Conservation (phyloP, 2,797 vertebrate species). For the Anguilla pacifica region DNA sequence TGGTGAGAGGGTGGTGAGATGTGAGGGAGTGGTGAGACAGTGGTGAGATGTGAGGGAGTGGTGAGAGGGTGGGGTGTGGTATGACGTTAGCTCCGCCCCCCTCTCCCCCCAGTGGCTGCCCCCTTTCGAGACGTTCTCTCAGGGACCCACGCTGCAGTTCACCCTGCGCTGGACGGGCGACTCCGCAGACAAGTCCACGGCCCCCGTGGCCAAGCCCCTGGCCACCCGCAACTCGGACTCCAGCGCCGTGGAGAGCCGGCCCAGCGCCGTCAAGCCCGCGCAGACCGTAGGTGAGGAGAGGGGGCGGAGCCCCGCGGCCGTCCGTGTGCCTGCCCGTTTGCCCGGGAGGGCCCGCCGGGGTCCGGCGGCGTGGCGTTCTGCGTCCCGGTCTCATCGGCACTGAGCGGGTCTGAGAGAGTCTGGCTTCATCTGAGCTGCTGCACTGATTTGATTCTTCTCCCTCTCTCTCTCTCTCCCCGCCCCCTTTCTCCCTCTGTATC, state of each 20-base stretch:
- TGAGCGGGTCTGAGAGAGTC: neutral
- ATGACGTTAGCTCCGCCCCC: neutral
- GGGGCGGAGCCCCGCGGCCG: too few relatives aligned
- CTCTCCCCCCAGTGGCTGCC: slow-evolving; percentile 83
- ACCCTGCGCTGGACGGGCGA: slow-evolving; percentile 96
- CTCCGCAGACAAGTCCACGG: slow-evolving; percentile 87
- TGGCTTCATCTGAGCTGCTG: neutral
- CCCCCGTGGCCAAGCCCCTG: slow-evolving; percentile 92
- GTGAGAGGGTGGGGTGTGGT: neutral
- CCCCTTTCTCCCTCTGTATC: neutral
- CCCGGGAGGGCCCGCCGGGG: too few relatives aligned
- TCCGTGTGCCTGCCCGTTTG: neutral
- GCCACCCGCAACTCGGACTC: slow-evolving; percentile 94
- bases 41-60: neutral
- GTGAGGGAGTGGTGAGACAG: too few relatives aligned
- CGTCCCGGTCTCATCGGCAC: too few relatives aligned
- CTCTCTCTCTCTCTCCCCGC: too few relatives aligned
- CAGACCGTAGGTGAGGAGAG: slow-evolving; percentile 80
- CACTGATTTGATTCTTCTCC: neutral
- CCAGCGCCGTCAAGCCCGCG: slow-evolving; percentile 86
- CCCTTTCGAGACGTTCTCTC: slow-evolving; percentile 99
- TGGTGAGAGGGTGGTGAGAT: too few relatives aligned
- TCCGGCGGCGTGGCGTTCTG: too few relatives aligned
- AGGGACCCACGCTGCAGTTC: slow-evolving; percentile 99
- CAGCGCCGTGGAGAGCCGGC: slow-evolving; percentile 87